A percentile compares a stretch with the other conserved stretches of the same genome.
Conservation (phyloP, 2,797 vertebrate genomes). For the Macropus fuliginosus region DNA sequence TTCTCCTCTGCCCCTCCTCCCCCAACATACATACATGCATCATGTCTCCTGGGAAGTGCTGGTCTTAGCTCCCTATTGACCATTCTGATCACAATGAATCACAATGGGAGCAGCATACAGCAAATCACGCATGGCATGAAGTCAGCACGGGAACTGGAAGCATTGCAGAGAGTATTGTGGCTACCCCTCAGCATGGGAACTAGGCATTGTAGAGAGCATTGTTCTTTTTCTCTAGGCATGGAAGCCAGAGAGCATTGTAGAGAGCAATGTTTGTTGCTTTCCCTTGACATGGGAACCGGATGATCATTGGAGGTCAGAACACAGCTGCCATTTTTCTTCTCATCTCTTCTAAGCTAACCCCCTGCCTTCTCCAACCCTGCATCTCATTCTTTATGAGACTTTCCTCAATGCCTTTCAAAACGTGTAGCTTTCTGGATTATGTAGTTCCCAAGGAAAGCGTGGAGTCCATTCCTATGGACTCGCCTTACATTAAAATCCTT, state of each 20-base stretch:
- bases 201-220: not conserved
- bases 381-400: not conserved
- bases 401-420: not conserved
- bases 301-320: not conserved
- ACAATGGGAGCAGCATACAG: not conserved
- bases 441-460: not conserved
- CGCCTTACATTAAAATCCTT: slow-evolving; percentile 24
- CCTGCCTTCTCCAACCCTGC: not conserved
- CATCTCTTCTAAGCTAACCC: not conserved
- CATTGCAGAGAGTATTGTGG: not conserved
- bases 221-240: not conserved
- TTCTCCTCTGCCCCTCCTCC: not conserved
- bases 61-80: not conserved
- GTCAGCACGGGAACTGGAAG: not conserved
- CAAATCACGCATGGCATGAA: not conserved
- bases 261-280: not conserved
- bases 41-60: not conserved
- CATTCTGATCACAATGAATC: not conserved
- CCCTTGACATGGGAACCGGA: not conserved
- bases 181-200: not conserved
- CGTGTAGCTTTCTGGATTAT: not conserved
- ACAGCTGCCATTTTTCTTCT: not conserved
- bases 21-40: not conserved
- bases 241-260: not conserved
- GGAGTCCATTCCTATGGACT: not conserved